Conservation (phyloP, 2,888 invertebrate genomes). For the Sussaba pulchella region DNA sequence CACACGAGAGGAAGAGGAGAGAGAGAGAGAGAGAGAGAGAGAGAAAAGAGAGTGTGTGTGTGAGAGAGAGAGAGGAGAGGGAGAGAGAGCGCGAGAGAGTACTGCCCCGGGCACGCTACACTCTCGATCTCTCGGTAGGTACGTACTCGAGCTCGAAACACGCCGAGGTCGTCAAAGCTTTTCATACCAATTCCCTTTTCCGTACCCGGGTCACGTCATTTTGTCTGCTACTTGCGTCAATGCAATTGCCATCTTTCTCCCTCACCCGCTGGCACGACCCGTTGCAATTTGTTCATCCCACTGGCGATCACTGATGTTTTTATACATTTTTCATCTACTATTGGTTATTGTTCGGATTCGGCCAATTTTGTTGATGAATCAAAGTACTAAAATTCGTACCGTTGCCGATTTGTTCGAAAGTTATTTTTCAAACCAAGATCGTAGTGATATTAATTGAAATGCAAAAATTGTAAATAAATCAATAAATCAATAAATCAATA, state of each 20-base stretch:
- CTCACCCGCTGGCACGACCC: background rate
- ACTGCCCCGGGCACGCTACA: background rate
- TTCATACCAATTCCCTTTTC: slow-evolving; percentile 31
- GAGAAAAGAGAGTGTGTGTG: background rate
- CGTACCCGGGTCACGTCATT: slow-evolving; percentile 21
- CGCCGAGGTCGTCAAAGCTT: slow-evolving; percentile 51
- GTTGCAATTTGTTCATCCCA: slow-evolving; percentile 7
- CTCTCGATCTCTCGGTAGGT: slow-evolving; percentile 6
- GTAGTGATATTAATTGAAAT: too few relatives aligned
- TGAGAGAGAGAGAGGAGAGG: background rate
- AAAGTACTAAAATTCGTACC: too few relatives aligned
- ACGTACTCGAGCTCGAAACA: slow-evolving; percentile 30
- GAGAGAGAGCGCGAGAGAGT: background rate
- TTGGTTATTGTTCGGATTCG: too few relatives aligned
- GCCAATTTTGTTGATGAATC: too few relatives aligned
- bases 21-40: slow-evolving; percentile 13
- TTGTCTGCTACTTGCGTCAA: slow-evolving; percentile 2
- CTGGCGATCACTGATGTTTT: too few relatives aligned
- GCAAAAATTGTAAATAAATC: too few relatives aligned
- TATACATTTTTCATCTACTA: too few relatives aligned
- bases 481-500: too few relatives aligned
- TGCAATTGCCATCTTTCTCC: slow-evolving; percentile 21
- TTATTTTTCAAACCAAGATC: too few relatives aligned
- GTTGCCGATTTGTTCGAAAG: too few relatives aligned
- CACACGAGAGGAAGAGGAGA: background rate